Base-by-base conservation (phyloP, 2,797 vertebrate species). In the Protonibea diacanthus region DNA sequence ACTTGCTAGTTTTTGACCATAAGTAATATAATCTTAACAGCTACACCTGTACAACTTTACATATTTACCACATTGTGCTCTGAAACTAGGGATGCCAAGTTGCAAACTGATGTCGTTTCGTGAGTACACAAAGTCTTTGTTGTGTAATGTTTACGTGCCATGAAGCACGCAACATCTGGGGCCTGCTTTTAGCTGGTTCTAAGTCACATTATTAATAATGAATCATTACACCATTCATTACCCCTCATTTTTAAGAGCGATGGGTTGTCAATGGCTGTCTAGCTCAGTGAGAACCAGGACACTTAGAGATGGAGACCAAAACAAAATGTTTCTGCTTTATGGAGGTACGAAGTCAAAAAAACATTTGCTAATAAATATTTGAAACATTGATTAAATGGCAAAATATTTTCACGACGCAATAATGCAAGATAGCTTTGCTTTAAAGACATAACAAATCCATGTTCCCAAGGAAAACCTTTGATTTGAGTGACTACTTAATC, bases 381-480 rank as follows among this genome's bases (percentile, higher is more conserved):
- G 21, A 20, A 42, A 52, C 38, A 57, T 21, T 71, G 23, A 66
- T 53, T 71, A 17, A 44, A 48, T 62, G 38, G 14, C 14, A 38
- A 76, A 65, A 49, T n/a, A 73, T 77, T 53, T 69, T 18, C 59
- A 7, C 62, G 69, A 62, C 0, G n/a, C 25, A 61, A 21, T 29
- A 44, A 68, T 29, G 23, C 13, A 60, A 55, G 51, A 63, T 13
- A 55, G 20, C 51, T 59, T 20, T 52, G 14, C 40, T 52, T 5
- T 61, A 62, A 74, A 74, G 27, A 77, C 21, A 71, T 18, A 53
- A 56, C 1, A 65, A 73, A 79, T 21, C 52, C 18, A 55, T 64
- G 51, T 87, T 85, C 69, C 87, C 81, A 84, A 85, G 83, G 29
- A 84, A 71, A 86, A 74, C 56, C 42, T 66, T 83, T 80, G 76